A percentile compares a stretch with the other conserved stretches of the same genome.
Evolutionary conservation across 2,888 invertebrate species (phyloP).

Genomic region (Melanchra persicariae): DNA sequence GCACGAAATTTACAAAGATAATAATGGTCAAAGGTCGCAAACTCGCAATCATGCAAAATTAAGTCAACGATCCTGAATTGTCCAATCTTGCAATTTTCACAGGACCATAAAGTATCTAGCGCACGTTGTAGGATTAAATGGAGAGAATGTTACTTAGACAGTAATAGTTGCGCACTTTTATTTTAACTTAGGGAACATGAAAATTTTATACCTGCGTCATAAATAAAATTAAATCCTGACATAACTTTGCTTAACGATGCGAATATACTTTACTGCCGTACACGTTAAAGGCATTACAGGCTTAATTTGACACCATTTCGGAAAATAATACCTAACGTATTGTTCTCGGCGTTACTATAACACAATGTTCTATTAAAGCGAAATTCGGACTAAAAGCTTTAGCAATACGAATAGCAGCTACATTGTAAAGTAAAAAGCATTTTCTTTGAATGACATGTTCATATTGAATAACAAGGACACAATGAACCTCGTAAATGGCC

Average conservation of each 20-base stretch:
- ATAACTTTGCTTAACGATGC: constrained; percentile 59
- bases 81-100: constrained; percentile 49
- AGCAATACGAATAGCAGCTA: constrained; percentile 30
- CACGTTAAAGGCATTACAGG: constrained; percentile 38
- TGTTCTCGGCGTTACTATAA: constrained; percentile 30
- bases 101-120: constrained; percentile 52
- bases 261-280: constrained; percentile 44
- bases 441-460: constrained; percentile 49
- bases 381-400: constrained; percentile 37
- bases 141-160: constrained; percentile 33
- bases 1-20: constrained; percentile 29
- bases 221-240: constrained; percentile 59
- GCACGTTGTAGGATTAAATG: constrained; percentile 47
- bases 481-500: constrained; percentile 46
- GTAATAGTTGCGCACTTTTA: constrained; percentile 47
- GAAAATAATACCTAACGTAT: constrained; percentile 35
- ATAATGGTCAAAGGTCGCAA: constrained; percentile 43
- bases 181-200: constrained; percentile 31
- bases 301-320: constrained; percentile 42
- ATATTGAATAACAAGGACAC: constrained; percentile 57
- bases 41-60: constrained; percentile 45
- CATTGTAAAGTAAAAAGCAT: constrained; percentile 50
- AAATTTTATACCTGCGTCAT: constrained; percentile 55
- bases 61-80: constrained; percentile 40
- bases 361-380: constrained; percentile 21